These are phyloP conservation scores for Chionomys nivalis DNA, from an alignment of 2,113 vertebrate species.

Conservation along the genomic window DNA sequence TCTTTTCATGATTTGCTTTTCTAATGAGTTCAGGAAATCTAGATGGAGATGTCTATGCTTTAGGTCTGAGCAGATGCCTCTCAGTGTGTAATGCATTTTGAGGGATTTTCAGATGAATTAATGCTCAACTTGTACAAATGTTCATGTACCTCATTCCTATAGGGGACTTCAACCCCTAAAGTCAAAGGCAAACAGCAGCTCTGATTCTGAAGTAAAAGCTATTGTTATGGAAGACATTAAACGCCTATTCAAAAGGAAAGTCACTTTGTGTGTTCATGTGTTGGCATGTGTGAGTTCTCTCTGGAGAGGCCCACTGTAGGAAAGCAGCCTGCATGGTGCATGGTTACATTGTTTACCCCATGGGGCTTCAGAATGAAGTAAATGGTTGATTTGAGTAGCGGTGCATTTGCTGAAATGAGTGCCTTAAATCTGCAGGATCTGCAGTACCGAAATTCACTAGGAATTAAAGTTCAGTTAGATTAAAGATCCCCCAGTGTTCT, in stretches of 20 bases:
- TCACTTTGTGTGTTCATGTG: neutral
- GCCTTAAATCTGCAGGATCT: neutral
- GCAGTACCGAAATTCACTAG: neutral
- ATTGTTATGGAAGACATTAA: neutral
- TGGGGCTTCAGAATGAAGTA: neutral
- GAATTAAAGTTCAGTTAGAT: neutral
- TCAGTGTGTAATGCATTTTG: neutral
- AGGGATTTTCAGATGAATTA: neutral
- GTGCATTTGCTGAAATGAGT: neutral
- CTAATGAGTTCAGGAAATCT: neutral
- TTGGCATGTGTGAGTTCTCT: neutral
- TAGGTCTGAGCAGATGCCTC: neutral
- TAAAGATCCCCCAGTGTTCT: neutral
- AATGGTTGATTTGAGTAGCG: neutral
- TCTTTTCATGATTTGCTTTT: constrained; percentile 7
- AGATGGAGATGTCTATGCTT: neutral
- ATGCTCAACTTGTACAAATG: neutral
- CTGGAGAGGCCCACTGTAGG: neutral
- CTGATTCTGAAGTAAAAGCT: neutral
- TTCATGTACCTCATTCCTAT: neutral
- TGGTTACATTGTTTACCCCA: neutral
- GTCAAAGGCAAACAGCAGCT: neutral
- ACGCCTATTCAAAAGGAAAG: neutral
- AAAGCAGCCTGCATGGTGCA: neutral
- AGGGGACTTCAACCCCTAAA: neutral